Base-by-base conservation (phyloP, 2,797 vertebrate species). In the Sebastes glaucus region DNA sequence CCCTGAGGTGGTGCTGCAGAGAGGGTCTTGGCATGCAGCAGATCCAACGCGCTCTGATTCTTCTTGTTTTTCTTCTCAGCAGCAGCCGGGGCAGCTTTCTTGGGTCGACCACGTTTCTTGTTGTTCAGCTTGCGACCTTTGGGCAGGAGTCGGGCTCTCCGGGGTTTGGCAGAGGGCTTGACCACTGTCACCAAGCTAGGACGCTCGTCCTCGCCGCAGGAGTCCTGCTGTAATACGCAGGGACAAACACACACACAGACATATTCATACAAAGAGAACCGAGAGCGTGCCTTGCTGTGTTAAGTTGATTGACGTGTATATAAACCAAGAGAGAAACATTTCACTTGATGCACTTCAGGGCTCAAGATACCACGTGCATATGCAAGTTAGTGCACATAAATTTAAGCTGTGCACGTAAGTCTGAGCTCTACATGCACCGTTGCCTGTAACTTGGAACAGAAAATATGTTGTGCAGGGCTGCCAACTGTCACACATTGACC, bases 21-120 rank as follows among this genome's bases (percentile, higher is more conserved):
- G 70, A 97, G 97, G 10, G 98, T 97, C 89, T 98, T 98, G 80
- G 97, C 96, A 0, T 98, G 97, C 88, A 98, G 95, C 87, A 98
- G 93, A 59, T 99, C 99, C 91, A 99, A 95, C 65, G 98, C 96
- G 3, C 96, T 97, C 93, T 98, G 98, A 86, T 93, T 97, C 92
- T 98, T 99, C 94, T 97, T 97, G 91, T 95, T 95, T 92, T 98
- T 99, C 84, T 97, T 97, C 89, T 98, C 97, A 0, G 95, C 97
- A 0, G 95, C 88, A 0, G 95, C 95, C 2, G 96, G 80, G 38
- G 93, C 94, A 62, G 97, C 96, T 75, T 99, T 99, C 95, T 99
- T 99, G 88, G 98, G 98, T 7, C 99, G 97, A 10, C 99, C 99
- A 0, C 99, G 97, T 91, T 99, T 99, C 90, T 97, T 97, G 87